Percentiles rank a stretch among this genome's conserved stretches.
phyloP scores from a whole-genome alignment of 2,113 vertebrate genomes.

The Manacus vitellinus region DNA sequence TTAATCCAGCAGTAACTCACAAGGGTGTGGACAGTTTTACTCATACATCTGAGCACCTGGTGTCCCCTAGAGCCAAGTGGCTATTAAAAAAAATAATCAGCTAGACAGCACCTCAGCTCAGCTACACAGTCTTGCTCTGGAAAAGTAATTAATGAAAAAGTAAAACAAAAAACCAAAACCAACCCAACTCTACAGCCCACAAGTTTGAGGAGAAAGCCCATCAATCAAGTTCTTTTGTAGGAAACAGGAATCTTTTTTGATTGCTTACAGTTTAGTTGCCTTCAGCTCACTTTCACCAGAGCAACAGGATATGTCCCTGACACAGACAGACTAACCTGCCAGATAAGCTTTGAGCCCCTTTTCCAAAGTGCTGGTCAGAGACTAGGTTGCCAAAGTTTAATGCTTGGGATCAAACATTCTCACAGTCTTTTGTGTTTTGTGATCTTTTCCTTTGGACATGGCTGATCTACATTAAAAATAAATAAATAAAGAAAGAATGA shows the following conservation, averaged over 20 bases:
- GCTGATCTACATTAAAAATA: background rate
- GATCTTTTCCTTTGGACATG: background rate
- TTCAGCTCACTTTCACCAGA: background rate
- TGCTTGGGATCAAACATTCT: background rate
- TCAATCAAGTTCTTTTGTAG: background rate
- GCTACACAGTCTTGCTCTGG: background rate
- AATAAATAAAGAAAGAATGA: rapidly evolving
- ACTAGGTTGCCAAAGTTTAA: background rate
- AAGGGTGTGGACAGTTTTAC: background rate
- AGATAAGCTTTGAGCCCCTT: background rate
- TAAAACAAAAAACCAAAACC: background rate
- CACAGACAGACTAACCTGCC: background rate
- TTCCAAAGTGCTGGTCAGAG: background rate
- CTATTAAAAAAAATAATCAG: background rate
- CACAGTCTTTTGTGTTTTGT: background rate
- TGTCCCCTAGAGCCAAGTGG: background rate
- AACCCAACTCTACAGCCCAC: rapidly evolving
- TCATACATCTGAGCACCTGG: background rate
- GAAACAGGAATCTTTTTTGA: background rate
- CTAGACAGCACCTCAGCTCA: background rate
- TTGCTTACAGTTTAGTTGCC: background rate
- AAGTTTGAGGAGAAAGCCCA: background rate
- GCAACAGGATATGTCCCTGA: background rate
- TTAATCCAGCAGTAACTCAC: background rate
- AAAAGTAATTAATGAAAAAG: background rate